These are phyloP conservation scores for Xenopus petersii DNA, from an alignment of 2,797 vertebrate species.

Conservation along the genomic window DNA sequence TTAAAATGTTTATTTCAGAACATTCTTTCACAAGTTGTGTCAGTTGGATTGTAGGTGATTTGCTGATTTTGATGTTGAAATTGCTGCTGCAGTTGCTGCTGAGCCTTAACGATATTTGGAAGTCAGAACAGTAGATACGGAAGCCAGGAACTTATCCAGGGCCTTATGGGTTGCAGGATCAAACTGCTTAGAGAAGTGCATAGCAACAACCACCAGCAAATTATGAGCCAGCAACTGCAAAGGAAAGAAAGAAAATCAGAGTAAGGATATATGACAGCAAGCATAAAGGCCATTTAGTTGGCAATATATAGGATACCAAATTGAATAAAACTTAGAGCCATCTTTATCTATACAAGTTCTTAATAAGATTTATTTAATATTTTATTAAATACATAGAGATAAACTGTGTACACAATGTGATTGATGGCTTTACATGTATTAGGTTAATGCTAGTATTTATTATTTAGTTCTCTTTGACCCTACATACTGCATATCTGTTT, in stretches of 20 bases:
- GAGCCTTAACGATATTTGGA: constrained; percentile 78
- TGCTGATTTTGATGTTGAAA: background rate
- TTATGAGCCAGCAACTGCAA: constrained; percentile 72
- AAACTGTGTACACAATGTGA: too few relatives aligned
- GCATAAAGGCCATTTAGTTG: too few relatives aligned
- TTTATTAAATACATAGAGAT: too few relatives aligned
- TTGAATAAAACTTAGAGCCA: too few relatives aligned
- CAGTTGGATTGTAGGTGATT: background rate
- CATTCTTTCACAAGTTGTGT: background rate
- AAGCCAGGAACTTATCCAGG: constrained; percentile 80
- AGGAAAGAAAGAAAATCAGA: constrained; percentile 3
- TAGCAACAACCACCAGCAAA: constrained; percentile 72
- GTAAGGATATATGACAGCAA: rapidly evolving
- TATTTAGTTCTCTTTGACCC: too few relatives aligned
- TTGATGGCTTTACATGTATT: too few relatives aligned
- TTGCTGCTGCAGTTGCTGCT: background rate
- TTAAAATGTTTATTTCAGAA: constrained; percentile 30
- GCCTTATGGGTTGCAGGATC: constrained; percentile 67
- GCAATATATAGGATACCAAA: too few relatives aligned
- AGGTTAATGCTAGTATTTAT: too few relatives aligned
- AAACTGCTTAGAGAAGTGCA: constrained; percentile 59
- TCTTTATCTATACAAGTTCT: too few relatives aligned
- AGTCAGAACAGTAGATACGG: constrained; percentile 66
- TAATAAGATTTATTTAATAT: too few relatives aligned
- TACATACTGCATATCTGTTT: too few relatives aligned